Evolutionary conservation across 2,113 vertebrate species (phyloP).

Genomic region (Ammodytes dubius): DNA sequence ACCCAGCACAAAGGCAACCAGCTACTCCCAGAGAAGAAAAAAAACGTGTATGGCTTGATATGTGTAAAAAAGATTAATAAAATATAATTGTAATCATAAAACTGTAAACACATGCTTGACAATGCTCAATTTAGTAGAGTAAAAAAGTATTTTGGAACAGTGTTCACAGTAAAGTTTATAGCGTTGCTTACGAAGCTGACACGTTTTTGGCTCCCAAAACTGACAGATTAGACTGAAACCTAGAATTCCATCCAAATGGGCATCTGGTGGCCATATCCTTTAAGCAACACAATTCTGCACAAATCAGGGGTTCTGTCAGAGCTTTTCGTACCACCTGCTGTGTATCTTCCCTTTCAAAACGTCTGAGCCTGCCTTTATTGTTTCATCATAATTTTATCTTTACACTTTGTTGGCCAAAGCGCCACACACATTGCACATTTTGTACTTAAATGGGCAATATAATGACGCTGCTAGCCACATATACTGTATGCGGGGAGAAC

Average conservation of each 20-base stretch:
- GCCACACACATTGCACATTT: conserved; percentile 79
- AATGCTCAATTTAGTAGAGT: conserved; percentile 59
- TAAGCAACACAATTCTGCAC: conserved; percentile 89
- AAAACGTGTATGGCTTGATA: conserved; percentile 54
- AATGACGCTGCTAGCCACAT: conserved; percentile 48
- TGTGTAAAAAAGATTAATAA: conserved; percentile 78
- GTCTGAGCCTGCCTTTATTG: conserved; percentile 84
- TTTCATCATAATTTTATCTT: conserved; percentile 83
- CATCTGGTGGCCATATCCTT: conserved; percentile 90
- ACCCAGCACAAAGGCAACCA: conserved; percentile 72
- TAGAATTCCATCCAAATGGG: conserved; percentile 89
- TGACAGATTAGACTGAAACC: conserved; percentile 85
- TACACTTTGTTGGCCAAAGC: conserved; percentile 78
- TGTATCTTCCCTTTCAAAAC: conserved; percentile 81
- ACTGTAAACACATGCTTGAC: conserved; percentile 65
- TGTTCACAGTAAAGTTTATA: conserved; percentile 75
- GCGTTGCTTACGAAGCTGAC: conserved; percentile 74
- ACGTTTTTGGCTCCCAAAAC: conserved; percentile 82
- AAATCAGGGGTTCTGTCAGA: conserved; percentile 88
- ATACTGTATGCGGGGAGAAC: conserved; percentile 49
- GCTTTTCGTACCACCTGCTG: conserved; percentile 88
- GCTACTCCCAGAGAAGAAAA: conserved; percentile 38
- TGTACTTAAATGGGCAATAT: conserved; percentile 69
- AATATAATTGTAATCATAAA: conserved; percentile 77
- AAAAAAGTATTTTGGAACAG: conserved; percentile 70